Base-by-base conservation (phyloP, 2,113 vertebrate genomes). In the Anolis carolinensis region DNA sequence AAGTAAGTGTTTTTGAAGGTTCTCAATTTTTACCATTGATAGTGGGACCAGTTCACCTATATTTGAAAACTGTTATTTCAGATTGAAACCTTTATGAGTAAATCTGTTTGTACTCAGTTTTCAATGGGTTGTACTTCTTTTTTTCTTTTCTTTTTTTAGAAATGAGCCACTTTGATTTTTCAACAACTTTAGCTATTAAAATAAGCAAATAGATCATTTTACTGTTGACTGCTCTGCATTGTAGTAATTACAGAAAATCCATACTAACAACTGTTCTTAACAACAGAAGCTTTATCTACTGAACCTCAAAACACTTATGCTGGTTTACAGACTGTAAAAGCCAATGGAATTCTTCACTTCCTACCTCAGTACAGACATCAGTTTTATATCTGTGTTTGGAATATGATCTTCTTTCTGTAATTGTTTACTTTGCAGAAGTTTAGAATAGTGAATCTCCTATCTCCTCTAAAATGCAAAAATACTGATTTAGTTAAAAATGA, bases 341-440 rank as follows among this genome's bases (percentile, higher is more conserved):
- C 95, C 95, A 95, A 92, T 93, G 92, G 94, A 95, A 94, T 95
- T 95, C 95, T 96, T 94, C 90, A 91, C 94, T 94, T 95, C 95
- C 96, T 97, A 97, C 96, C 96, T 97, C 96, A 96, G 88, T 91
- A 82, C 90, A 87, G 94, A 91, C 87, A 93, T 94, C 93, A 88
- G 20, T 93, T 90, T 92, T 90, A 80, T 92, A 87, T 88, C 91
- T 91, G 8, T 79, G 70, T 86, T 82, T 67, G 90, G 86, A 94
- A 92, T 93, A 92, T 86, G 92, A 94, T 91, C 71, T 92, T 91
- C 79, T 91, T 87, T 91, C 86, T 90, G 90, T 89, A 87, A 89
- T 87, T 95, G 95, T 86, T 77, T 81, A 89, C 95, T 89, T 92
- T 86, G 89, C 77, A 86, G 84, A 89, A 87, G 91, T 92, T 52